Conservation (phyloP, 1,140 invertebrate genomes). For the Bombus sibiricus region DNA sequence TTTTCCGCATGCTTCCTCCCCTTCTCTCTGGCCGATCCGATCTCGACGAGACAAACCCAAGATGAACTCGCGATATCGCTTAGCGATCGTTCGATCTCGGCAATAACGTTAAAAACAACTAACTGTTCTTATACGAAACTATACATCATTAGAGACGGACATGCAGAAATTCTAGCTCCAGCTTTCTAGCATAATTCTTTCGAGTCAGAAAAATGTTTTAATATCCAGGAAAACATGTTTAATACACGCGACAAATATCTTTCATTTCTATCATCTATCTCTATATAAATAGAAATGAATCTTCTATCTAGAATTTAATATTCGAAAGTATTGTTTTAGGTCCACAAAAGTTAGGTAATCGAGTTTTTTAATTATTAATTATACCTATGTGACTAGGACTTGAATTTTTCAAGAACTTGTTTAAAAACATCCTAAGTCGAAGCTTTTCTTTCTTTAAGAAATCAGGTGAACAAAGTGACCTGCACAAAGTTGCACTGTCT, state of each 20-base stretch:
- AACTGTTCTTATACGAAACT: background rate
- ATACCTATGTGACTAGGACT: background rate
- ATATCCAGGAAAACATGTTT: background rate
- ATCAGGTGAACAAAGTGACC: background rate
- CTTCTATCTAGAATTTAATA: background rate
- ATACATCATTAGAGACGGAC: too few relatives aligned
- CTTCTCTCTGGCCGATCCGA: background rate
- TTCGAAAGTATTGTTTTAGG: background rate
- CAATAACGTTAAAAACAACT: background rate
- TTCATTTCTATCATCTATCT: background rate
- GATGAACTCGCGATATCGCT: background rate
- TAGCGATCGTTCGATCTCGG: background rate
- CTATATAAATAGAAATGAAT: background rate
- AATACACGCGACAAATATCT: background rate
- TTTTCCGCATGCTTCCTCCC: constrained; percentile 5
- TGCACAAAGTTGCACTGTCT: background rate
- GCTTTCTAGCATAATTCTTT: constrained; percentile 12
- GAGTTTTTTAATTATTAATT: background rate
- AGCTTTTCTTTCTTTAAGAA: background rate
- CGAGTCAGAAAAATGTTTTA: background rate
- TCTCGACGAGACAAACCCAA: background rate
- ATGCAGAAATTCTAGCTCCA: too few relatives aligned
- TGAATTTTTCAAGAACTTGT: background rate
- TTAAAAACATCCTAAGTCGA: too few relatives aligned
- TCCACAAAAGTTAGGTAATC: background rate